Conservation (phyloP, 1,140 invertebrate species). For the Octopus sinensis region DNA sequence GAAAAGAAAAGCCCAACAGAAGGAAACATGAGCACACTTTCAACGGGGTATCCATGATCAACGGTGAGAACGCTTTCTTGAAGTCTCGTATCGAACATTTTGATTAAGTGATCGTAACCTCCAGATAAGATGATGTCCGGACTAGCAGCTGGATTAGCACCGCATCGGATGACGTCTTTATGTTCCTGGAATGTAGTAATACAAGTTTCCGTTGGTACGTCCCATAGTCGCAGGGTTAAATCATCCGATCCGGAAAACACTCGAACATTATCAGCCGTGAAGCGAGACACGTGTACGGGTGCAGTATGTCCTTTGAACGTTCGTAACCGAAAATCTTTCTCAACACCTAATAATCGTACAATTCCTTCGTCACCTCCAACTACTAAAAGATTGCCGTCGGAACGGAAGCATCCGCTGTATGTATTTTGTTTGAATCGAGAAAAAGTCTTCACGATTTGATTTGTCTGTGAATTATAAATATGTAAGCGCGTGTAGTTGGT, state of each 20-base stretch:
- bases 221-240: conserved; percentile 83
- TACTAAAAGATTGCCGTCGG: conserved; percentile 77
- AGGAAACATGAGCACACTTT: conserved; percentile 84
- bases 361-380: conserved; percentile 84
- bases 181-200: conserved; percentile 71
- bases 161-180: conserved; percentile 58
- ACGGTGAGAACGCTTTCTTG: conserved; percentile 69
- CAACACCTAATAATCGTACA: conserved; percentile 84
- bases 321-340: conserved; percentile 68
- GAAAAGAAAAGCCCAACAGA: conserved; percentile 86
- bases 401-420: conserved; percentile 79
- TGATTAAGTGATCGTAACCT: conserved; percentile 88
- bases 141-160: conserved; percentile 45
- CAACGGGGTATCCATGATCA: conserved; percentile 86
- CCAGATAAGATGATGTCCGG: conserved; percentile 62
- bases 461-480: conserved; percentile 85
- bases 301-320: conserved; percentile 68
- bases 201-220: conserved; percentile 78
- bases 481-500: conserved; percentile 62
- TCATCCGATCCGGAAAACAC: conserved; percentile 92
- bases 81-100: conserved; percentile 82
- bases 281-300: conserved; percentile 78
- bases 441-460: conserved; percentile 78
- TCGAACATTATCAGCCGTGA: conserved; percentile 74
- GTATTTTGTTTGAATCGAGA: conserved; percentile 82